These are phyloP conservation scores for Macaca fascicularis DNA, from an alignment of 2,113 vertebrate species.

Conservation along the genomic window T2T-MFA8v1.1 NC_088375.1:197771501-197772000, in stretches of 20 bases:
- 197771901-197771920: neutral
- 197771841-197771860: neutral
- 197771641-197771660: neutral
- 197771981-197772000: neutral
- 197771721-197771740: neutral
- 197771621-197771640: neutral
- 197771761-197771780: neutral
- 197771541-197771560: neutral
- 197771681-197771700: no score
- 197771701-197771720: neutral
- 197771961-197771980: neutral
- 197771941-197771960: neutral
- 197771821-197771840: neutral
- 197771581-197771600: neutral
- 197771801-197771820: neutral
- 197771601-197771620: neutral
- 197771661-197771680: neutral
- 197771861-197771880: neutral
- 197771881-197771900: neutral
- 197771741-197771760: neutral
- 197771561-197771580: neutral
- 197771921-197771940: fast-evolving
- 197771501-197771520: neutral
- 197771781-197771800: neutral
- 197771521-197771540: neutral